Base-by-base conservation (phyloP, 2,113 vertebrate genomes). In the Equus przewalskii region DNA sequence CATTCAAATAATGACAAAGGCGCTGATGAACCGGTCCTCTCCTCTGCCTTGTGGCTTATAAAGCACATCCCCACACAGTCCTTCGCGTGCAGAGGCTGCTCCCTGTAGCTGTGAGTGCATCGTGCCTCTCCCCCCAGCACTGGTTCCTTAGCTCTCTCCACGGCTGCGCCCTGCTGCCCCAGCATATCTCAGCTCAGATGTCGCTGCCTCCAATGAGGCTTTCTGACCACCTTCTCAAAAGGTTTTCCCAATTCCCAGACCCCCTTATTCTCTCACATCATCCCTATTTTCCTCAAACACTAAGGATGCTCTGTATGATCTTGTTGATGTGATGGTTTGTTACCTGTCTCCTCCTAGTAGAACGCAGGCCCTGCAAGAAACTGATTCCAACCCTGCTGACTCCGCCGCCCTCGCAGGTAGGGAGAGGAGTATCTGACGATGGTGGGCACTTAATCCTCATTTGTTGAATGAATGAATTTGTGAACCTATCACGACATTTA, bases 1-100 rank as follows among this genome's bases (percentile, higher is more conserved):
- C 16, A 15, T 65, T 64, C 21, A 33, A 1, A 65, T 13, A 72
- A 5, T 10, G 16, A 33, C 41, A 33, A 58, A 7, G 15, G 7
- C 18, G 18, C 46, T 7, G n/a, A 36, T 1, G 26, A 46, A 56
- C 15, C 0, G 1, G 5, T 13, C 0, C 36, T 49, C 6, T 12
- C 70, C 4, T 15, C 0, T 26, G 46, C n/a, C n/a, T 19, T 12
- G 1, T 3, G 26, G 60, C 16, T 44, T 73, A 36, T 7, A 72
- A 72, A 64, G 19, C 22, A 36, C 28, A 6, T 9, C 12, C 16
- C 4, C 6, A 6, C 6, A 12, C 7, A 15, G 0, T 6, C 22
- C 54, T 44, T 73, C 15, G 3, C 13, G 6, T 28, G 6, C 18
- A 44, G 22, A 89, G 33, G 0, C 14, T n/a, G 30, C 22, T 41